Base-by-base conservation (phyloP, 2,797 vertebrate species). In the Choloepus didactylus region DNA sequence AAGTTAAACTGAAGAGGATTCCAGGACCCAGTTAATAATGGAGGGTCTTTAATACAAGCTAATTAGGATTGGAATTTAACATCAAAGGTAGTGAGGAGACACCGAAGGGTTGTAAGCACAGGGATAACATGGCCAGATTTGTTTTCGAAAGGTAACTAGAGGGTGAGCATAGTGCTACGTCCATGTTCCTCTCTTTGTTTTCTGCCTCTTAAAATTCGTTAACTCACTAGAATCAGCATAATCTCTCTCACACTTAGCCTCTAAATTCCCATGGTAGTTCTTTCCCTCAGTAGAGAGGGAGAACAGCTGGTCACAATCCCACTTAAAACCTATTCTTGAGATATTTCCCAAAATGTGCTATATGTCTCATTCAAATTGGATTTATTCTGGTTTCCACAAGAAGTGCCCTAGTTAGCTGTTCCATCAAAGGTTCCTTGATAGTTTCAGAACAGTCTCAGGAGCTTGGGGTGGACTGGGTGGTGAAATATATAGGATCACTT, bases 291-390 rank as follows among this genome's bases (percentile, higher is more conserved):
- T 59, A 91, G 81, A 89, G 91, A 94, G 80, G 89, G 54, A 70
- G 95, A 97, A 97, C 97, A 98, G 96, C 97, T 97, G 97, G 96
- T 97, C 96, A 95, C 79, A 96, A 97, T 97, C 96, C 97, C 95
- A 98, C 97, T 96, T 97, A 89, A 95, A 95, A 97, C 96, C 96
- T 97, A 95, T 98, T 97, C 96, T 97, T 92, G 95, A 89, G 89
- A 95, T 95, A 87, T 96, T 98, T 98, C 96, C 94, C 87, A 93
- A 98, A 97, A 96, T 97, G 95, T 98, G 89, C 73, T 95, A 4
- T 86, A 51, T 95, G 93, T 90, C 87, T 98, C 95, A 97, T 97
- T 97, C 89, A 95, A 97, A 96, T 91, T 94, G 95, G 82, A 96
- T 96, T 96, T 97, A 93, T 98, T 97, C 94, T 94, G 87, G 94